Percentiles rank a stretch among this genome's conserved stretches.
phyloP scores from a whole-genome alignment of 2,888 invertebrate species.

The Didymodactylos carnosus region DNA sequence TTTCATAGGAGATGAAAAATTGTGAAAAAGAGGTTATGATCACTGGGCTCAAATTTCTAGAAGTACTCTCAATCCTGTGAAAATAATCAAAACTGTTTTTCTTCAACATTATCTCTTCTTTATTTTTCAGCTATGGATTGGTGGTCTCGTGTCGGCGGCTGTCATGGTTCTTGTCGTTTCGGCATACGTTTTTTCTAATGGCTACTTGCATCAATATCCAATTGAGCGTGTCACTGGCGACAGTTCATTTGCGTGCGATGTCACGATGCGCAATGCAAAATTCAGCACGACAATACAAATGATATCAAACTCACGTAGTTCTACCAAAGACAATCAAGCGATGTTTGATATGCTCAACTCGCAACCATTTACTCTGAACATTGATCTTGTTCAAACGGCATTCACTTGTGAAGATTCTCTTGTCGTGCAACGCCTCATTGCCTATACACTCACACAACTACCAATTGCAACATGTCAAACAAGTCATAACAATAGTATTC shows the following conservation, averaged over 20 bases:
- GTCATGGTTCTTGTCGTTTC: background rate
- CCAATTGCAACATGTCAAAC: background rate
- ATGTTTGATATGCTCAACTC: background rate
- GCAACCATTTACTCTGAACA: background rate
- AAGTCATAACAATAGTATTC: background rate
- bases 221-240: background rate
- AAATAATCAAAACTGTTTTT: no score
- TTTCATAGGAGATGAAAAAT: no score
- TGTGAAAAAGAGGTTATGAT: no score
- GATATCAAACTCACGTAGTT: background rate
- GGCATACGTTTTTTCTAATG: background rate
- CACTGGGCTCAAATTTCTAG: no score
- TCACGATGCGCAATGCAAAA: background rate
- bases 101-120: no score
- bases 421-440: no score
- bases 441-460: no score
- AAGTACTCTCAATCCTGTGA: no score
- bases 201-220: background rate
- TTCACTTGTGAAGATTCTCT: no score
- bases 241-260: background rate
- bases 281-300: background rate
- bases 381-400: background rate
- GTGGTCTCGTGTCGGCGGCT: background rate
- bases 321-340: background rate
- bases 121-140: background rate